Evolutionary conservation across 2,113 vertebrate species (phyloP).

Genomic region (Syrrhaptes paradoxus): DNA sequence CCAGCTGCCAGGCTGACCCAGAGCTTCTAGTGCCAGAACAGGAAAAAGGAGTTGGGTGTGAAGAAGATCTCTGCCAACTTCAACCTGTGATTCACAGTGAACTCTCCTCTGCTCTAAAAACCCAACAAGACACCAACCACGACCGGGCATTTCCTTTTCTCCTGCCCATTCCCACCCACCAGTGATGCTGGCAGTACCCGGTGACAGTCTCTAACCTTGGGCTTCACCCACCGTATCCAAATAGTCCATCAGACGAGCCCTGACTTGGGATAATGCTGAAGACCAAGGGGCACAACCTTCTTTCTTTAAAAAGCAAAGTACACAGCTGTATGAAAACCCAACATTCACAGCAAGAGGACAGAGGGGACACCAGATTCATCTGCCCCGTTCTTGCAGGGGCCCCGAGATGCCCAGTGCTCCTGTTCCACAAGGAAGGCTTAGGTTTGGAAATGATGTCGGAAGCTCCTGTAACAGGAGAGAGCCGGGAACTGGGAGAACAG

Average conservation of each 20-base stretch:
- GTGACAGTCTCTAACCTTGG: neutral
- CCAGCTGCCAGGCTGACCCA: neutral
- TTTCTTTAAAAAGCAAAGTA: neutral
- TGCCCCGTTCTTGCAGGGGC: neutral
- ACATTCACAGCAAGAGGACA: neutral
- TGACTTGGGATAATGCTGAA: neutral
- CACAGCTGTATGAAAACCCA: neutral
- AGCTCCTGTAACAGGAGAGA: neutral
- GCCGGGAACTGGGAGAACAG: neutral
- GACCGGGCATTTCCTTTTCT: neutral
- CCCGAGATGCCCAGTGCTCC: neutral
- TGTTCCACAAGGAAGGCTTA: neutral
- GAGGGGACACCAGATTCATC: neutral
- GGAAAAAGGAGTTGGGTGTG: neutral
- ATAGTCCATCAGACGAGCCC: fast-evolving
- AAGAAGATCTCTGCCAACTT: neutral
- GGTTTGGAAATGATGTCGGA: neutral
- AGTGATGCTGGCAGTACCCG: neutral
- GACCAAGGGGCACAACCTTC: neutral
- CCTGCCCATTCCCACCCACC: neutral
- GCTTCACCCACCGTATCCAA: neutral
- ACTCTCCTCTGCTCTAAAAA: neutral
- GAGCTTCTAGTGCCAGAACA: neutral
- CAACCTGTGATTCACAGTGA: neutral
- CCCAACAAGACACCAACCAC: neutral